phyloP scores from a whole-genome alignment of 2,797 vertebrate genomes.

The Gymnoscopelus microlampas region DNA sequence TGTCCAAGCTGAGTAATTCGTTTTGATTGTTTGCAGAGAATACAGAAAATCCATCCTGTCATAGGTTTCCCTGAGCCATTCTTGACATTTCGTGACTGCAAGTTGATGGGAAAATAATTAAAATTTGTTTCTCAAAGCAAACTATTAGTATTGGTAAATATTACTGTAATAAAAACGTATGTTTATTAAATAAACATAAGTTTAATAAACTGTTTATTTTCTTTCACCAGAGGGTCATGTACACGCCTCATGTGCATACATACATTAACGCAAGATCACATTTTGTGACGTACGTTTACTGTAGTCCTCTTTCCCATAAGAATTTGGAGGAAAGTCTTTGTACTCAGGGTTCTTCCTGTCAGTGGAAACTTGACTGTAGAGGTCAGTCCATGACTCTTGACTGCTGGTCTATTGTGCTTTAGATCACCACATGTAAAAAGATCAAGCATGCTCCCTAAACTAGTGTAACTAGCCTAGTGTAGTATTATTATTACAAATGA shows the following conservation, averaged over 20 bases:
- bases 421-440: not conserved
- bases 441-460: not conserved
- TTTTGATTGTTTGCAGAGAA: no score
- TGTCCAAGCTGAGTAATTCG: no score
- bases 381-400: slow-evolving; percentile 38
- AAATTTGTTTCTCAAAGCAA: slow-evolving; percentile 65
- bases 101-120: slow-evolving; percentile 64
- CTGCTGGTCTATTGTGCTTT: not conserved
- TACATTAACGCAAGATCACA: slow-evolving; percentile 10
- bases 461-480: no score
- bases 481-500: no score
- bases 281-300: slow-evolving; percentile 53
- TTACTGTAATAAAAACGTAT: slow-evolving; percentile 67
- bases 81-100: slow-evolving; percentile 59
- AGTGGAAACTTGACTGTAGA: slow-evolving; percentile 13
- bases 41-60: slow-evolving; percentile 72
- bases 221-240: not conserved
- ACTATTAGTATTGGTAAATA: slow-evolving; percentile 38
- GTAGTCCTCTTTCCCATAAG: slow-evolving; percentile 59
- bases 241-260: slow-evolving; percentile 30
- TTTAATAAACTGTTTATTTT: no score
- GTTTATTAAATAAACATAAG: slow-evolving; percentile 61
- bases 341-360: slow-evolving; percentile 29
- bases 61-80: slow-evolving; percentile 69
- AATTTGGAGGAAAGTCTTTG: slow-evolving; percentile 32